A percentile compares a stretch with the other conserved stretches of the same genome.
These are phyloP conservation scores for Mnemiopsis leidyi DNA, from an alignment of 37 sponge, comb jelly and placozoan genomes.

Conservation along the genomic window DNA sequence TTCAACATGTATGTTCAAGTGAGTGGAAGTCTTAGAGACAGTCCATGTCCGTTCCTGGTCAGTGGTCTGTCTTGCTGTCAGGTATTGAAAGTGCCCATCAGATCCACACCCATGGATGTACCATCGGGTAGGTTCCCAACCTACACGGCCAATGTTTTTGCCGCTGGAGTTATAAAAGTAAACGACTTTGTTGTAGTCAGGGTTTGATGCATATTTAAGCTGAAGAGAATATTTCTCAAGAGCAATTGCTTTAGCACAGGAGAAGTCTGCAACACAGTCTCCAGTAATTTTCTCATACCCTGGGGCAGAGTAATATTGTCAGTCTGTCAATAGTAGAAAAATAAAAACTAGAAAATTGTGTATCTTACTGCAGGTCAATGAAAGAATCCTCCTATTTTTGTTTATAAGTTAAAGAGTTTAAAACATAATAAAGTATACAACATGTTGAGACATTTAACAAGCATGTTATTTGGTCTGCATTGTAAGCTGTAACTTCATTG, in stretches of 20 bases:
- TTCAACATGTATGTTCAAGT: not conserved
- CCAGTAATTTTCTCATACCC: not conserved
- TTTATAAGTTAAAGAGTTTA: too few species aligned
- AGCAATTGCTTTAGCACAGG: not conserved
- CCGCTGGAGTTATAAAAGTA: not conserved
- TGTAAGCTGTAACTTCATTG: too few species aligned
- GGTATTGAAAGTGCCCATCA: not conserved
- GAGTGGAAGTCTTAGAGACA: not conserved
- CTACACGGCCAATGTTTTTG: not conserved
- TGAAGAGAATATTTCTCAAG: not conserved
- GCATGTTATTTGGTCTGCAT: too few species aligned
- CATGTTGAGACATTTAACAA: too few species aligned
- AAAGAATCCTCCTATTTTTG: too few species aligned
- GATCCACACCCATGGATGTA: slow-evolving; percentile 12
- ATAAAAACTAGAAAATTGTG: too few species aligned
- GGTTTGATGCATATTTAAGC: slow-evolving; percentile 9
- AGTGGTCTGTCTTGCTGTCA: not conserved
- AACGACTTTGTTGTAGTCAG: not conserved
- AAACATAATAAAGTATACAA: too few species aligned
- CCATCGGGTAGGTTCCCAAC: not conserved
- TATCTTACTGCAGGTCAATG: too few species aligned
- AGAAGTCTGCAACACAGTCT: not conserved
- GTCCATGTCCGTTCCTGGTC: not conserved
- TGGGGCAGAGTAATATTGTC: too few species aligned
- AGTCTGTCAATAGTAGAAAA: too few species aligned